A percentile compares a stretch with the other conserved stretches of the same genome.
These are phyloP conservation scores for Perdita meconis DNA, from an alignment of 2,888 invertebrate genomes.

Conservation along the genomic window DNA sequence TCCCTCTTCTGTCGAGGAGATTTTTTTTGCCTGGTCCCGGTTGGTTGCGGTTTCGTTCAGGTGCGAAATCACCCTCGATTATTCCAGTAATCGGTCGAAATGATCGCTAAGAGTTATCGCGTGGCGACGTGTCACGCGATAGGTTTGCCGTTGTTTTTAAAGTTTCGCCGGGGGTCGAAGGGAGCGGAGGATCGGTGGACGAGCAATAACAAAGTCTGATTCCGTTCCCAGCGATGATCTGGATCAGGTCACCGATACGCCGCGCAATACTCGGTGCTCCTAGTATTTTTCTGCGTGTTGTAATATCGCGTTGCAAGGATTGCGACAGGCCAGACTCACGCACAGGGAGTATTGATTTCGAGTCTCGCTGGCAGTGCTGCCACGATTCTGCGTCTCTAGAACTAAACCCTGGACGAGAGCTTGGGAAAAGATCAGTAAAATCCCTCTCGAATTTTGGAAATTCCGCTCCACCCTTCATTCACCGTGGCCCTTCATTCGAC, in stretches of 20 bases:
- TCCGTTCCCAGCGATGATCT: slow-evolving; percentile 53
- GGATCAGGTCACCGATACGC: slow-evolving; percentile 56
- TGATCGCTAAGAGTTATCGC: slow-evolving; percentile 32
- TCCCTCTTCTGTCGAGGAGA: not conserved
- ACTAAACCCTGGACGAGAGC: slow-evolving; percentile 74
- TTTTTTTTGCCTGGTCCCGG: not conserved
- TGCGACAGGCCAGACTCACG: slow-evolving; percentile 78
- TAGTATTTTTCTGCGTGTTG: slow-evolving; percentile 63
- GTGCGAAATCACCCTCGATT: slow-evolving; percentile 6
- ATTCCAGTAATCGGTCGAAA: slow-evolving; percentile 27
- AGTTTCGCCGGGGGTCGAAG: not conserved
- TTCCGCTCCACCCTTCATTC: not conserved
- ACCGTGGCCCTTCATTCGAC: not conserved
- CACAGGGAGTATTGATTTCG: slow-evolving; percentile 83
- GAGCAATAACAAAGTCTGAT: slow-evolving; percentile 34
- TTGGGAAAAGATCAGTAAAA: slow-evolving; percentile 36
- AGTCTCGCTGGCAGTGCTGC: slow-evolving; percentile 81
- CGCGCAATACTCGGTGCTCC: slow-evolving; percentile 48
- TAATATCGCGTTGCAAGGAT: slow-evolving; percentile 77
- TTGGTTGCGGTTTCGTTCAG: slow-evolving; percentile 8
- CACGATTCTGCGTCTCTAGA: slow-evolving; percentile 78
- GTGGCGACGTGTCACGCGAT: slow-evolving; percentile 30
- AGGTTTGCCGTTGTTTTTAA: not conserved
- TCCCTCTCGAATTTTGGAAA: slow-evolving; percentile 10
- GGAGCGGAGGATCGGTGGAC: slow-evolving; percentile 26